Conservation (phyloP, 2,888 invertebrate genomes). For the Belgica antarctica region DNA sequence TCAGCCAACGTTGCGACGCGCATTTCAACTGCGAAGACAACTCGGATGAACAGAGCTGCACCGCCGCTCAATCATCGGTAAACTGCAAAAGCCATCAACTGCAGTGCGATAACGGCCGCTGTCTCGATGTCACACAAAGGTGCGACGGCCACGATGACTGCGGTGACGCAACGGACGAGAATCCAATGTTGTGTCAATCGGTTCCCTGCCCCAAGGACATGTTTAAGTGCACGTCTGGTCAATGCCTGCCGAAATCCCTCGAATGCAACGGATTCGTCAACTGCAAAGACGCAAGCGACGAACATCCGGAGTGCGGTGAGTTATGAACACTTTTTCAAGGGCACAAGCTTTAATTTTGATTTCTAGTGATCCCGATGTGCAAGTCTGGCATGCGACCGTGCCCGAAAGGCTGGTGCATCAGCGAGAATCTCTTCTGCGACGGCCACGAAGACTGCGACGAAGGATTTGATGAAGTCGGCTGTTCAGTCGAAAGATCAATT, state of each 20-base stretch:
- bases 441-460: slow-evolving; percentile 61
- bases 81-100: neutral
- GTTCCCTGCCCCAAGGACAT: slow-evolving; percentile 54
- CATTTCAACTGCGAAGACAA: slow-evolving; percentile 59
- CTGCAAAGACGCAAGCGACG: slow-evolving; percentile 73
- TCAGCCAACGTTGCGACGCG: slow-evolving; percentile 57
- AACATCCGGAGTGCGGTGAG: slow-evolving; percentile 60
- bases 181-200: slow-evolving; percentile 44
- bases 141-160: slow-evolving; percentile 58
- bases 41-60: slow-evolving; percentile 60
- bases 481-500: slow-evolving; percentile 48
- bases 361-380: slow-evolving; percentile 47
- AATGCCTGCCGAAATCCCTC: slow-evolving; percentile 66
- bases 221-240: slow-evolving; percentile 66
- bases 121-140: slow-evolving; percentile 47
- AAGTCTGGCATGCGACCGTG: slow-evolving; percentile 52
- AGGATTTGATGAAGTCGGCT: slow-evolving; percentile 58
- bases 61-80: neutral
- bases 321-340: slow-evolving; percentile 41
- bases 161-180: slow-evolving; percentile 46
- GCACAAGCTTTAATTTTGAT: slow-evolving; percentile 38
- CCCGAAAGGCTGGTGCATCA: slow-evolving; percentile 61
- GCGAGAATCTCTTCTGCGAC: slow-evolving; percentile 59
- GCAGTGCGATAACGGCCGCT: slow-evolving; percentile 45
- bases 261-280: slow-evolving; percentile 74